Percentiles rank a stretch among this genome's conserved stretches.
These are phyloP conservation scores for Telmatochromis sp. DNA, from an alignment of 2,113 vertebrate species.

Conservation along the genomic window DNA sequence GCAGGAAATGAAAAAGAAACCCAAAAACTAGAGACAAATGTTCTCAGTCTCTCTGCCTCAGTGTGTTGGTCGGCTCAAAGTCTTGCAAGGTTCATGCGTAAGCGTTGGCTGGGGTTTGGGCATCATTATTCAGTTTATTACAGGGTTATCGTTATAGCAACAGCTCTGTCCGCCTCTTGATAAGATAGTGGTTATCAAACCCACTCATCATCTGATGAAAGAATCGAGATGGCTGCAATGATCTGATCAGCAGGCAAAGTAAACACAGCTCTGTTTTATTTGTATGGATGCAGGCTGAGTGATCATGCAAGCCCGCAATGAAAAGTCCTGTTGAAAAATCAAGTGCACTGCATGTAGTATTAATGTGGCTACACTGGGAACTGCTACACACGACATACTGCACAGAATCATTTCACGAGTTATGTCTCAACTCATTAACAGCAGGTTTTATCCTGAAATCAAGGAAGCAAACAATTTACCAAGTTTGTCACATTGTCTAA, in stretches of 20 bases:
- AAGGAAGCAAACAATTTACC: background rate
- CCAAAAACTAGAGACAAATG: background rate
- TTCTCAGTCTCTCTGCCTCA: background rate
- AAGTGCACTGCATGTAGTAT: background rate
- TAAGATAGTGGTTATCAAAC: conserved; percentile 10
- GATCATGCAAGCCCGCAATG: background rate
- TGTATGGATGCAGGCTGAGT: background rate
- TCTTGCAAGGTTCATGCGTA: background rate
- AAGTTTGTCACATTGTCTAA: background rate
- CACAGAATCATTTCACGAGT: background rate
- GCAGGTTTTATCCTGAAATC: background rate
- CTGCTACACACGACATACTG: background rate
- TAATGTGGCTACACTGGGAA: background rate
- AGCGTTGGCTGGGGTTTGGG: background rate
- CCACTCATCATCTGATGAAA: conserved; percentile 19
- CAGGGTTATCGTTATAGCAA: conserved; percentile 30
- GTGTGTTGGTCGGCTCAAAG: background rate
- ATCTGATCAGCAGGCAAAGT: background rate
- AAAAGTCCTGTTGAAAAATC: background rate
- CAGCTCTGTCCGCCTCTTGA: background rate
- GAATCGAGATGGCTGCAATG: background rate
- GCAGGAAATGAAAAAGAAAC: background rate
- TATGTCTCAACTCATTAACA: background rate
- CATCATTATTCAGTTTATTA: conserved; percentile 11
- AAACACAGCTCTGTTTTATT: background rate